Conservation (phyloP, 2,888 invertebrate species). For the Onthophagus sagittarius region DNA sequence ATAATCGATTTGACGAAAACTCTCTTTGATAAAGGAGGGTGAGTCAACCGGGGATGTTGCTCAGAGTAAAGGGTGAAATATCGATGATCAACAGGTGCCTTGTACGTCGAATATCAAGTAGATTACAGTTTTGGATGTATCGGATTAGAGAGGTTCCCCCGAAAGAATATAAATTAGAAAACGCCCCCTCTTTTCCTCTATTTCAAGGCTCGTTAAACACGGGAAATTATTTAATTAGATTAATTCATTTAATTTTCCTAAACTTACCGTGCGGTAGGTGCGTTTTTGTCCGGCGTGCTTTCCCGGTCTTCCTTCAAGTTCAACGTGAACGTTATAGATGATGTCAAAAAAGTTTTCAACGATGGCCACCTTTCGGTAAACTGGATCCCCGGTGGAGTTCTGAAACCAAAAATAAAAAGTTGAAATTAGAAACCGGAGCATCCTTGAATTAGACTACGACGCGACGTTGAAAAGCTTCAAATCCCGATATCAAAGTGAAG, state of each 20-base stretch:
- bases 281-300: constrained; percentile 97
- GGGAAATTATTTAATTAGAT: background rate
- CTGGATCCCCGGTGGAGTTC: constrained; percentile 69
- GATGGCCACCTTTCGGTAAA: constrained; percentile 88
- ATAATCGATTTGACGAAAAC: background rate
- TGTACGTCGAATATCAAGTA: constrained; percentile 37
- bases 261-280: constrained; percentile 89
- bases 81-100: constrained; percentile 45
- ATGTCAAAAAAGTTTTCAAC: constrained; percentile 98
- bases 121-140: constrained; percentile 24
- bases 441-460: background rate
- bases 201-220: background rate
- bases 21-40: background rate
- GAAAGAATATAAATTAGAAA: background rate
- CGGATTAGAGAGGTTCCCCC: constrained; percentile 18
- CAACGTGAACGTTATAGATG: constrained; percentile 93
- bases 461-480: background rate
- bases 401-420: constrained; percentile 44
- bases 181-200: background rate
- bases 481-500: background rate
- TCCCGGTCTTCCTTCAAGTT: constrained; percentile 85
- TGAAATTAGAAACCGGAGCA: background rate
- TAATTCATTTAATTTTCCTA: background rate
- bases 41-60: background rate
- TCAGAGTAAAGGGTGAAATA: constrained; percentile 41